A percentile compares a stretch with the other conserved stretches of the same genome.
These are phyloP conservation scores for Metaphire vulgaris DNA, from an alignment of 1,140 invertebrate genomes.

Conservation along the genomic window DNA sequence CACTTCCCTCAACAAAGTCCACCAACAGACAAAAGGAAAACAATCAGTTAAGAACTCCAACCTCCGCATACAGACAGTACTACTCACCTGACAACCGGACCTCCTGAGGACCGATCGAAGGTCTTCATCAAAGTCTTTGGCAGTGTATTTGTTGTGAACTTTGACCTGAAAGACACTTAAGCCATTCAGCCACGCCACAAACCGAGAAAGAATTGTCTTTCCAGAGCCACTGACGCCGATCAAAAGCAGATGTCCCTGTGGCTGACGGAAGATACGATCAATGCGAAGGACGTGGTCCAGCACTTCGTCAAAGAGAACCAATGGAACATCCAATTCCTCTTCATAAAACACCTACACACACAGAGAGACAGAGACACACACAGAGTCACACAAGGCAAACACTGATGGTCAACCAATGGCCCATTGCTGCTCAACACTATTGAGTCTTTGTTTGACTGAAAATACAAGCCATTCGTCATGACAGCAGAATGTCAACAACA, in stretches of 20 bases:
- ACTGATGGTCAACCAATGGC: too few species aligned
- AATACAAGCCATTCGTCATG: too few species aligned
- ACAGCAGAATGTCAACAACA: too few species aligned
- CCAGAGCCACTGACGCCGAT: slow-evolving; percentile 83
- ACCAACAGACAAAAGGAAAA: too few species aligned
- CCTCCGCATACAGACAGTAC: background rate
- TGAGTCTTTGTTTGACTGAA: too few species aligned
- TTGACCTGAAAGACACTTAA: slow-evolving; percentile 82
- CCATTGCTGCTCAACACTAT: too few species aligned
- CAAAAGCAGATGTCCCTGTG: slow-evolving; percentile 84
- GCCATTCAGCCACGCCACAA: slow-evolving; percentile 99
- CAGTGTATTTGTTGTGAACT: slow-evolving; percentile 98
- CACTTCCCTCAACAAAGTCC: too few species aligned
- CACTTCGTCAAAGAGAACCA: slow-evolving; percentile 98
- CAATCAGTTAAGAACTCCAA: background rate
- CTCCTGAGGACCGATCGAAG: slow-evolving; percentile 82
- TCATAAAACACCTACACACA: slow-evolving; percentile 85
- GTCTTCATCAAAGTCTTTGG: slow-evolving; percentile 98
- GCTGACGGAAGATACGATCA: slow-evolving; percentile 97
- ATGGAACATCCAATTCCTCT: slow-evolving; percentile 94
- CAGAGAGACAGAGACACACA: too few species aligned
- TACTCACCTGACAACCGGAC: slow-evolving; percentile 78
- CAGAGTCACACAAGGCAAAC: too few species aligned
- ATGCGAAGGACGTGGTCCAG: slow-evolving; percentile 96
- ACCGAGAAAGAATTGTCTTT: slow-evolving; percentile 95